Evolutionary conservation across 1,140 invertebrate genomes (phyloP).

Genomic region (Himalopsyche phryganea): DNA sequence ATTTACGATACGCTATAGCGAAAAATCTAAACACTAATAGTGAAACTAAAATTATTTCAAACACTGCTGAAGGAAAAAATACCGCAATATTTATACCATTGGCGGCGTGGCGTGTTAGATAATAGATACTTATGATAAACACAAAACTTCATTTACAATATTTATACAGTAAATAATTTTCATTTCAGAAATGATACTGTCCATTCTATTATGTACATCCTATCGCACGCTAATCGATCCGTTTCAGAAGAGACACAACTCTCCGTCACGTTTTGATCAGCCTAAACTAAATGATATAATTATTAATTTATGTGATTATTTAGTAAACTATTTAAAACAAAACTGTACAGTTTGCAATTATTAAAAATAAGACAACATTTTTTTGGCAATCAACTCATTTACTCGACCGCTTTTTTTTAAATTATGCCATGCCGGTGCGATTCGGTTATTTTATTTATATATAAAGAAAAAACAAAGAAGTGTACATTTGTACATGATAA

Average conservation of each 20-base stretch:
- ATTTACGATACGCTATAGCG: neutral
- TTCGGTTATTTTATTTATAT: too few relatives aligned
- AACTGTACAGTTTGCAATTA: neutral
- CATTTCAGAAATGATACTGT: neutral
- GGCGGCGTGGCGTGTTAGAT: neutral
- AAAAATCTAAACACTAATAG: neutral
- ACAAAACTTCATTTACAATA: slow-evolving; percentile 7
- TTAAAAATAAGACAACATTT: too few relatives aligned
- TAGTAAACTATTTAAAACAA: neutral
- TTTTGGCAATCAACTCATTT: too few relatives aligned
- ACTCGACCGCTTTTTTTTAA: too few relatives aligned
- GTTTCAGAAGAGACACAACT: neutral
- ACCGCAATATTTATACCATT: neutral
- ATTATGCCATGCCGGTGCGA: too few relatives aligned
- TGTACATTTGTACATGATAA: too few relatives aligned
- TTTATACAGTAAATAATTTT: neutral
- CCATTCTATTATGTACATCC: neutral
- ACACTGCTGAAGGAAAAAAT: neutral
- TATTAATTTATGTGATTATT: neutral
- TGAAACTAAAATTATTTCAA: neutral
- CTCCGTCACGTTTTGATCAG: neutral
- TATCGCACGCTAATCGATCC: neutral
- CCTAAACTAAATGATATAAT: neutral
- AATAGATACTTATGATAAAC: neutral
- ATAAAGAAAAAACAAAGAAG: too few relatives aligned